Base-by-base conservation (phyloP, 1,140 invertebrate genomes). In the Bombus waltoni region DNA sequence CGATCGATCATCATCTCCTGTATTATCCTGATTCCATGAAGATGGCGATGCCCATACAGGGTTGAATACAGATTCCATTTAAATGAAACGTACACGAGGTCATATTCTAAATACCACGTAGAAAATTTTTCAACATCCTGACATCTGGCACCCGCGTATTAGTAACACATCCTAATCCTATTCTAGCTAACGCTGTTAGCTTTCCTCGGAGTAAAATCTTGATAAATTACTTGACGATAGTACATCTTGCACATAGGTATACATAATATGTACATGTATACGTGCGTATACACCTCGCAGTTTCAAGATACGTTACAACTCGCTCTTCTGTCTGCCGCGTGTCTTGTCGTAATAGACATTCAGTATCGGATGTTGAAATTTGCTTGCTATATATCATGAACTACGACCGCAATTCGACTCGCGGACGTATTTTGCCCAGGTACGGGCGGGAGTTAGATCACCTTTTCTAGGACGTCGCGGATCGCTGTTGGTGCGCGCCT, bases 401-500 rank as follows among this genome's bases (percentile, higher is more conserved):
- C 91, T 90, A 35, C 90, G 96, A 57, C 96, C 96, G 88, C 97
- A 97, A 65, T 96, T 96, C 1, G 97, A 97, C 91, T 97, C 97
- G 65, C 96, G 94, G 1, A 97, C 96, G 87, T 97, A 97, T 91
- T 97, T 97, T 1, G 97, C 97, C 97, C 97, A 97, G 0, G 97
- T 97, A 88, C 97, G 96, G 85, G 96, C 96, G 22, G 95, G 96
- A 1, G 96, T 96, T 9, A 96, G 84, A 86, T 96, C 96, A 72
- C 96, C 95, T 83, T 96, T 96, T 79, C 96, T 96, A 4, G 95
- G 94, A 62, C 96, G 96, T 6, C 96, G 95, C 80, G 96, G 94
- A 68, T 89, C 91, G 0, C 95, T 92, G 3, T 95, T 95, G 22
- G 94, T 95, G 73, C 95, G 95, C 83, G 96, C 96, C 4, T 95